These are phyloP conservation scores for Cynodonichthys magdalenae DNA, from an alignment of 2,797 vertebrate species.

Conservation along the genomic window DNA sequence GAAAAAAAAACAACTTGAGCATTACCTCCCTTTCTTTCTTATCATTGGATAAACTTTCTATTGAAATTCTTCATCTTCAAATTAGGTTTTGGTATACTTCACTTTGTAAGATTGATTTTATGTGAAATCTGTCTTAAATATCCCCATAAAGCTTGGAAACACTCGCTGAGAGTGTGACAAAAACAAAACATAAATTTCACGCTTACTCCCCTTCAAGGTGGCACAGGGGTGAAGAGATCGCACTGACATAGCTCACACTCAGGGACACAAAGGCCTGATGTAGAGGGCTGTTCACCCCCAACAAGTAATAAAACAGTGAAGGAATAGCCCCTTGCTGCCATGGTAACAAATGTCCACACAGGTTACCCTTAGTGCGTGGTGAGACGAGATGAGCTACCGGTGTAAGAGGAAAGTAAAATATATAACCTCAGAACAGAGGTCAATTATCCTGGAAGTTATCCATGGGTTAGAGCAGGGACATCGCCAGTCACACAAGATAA, in stretches of 20 bases:
- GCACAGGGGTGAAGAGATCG: constrained; percentile 33
- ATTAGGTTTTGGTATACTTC: background rate
- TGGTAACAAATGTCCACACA: constrained; percentile 63
- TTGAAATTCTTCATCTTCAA: constrained; percentile 3
- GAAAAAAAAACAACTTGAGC: background rate
- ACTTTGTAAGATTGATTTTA: constrained; percentile 1
- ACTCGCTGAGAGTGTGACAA: constrained; percentile 1
- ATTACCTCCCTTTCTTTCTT: background rate
- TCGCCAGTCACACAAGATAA: constrained; percentile 58
- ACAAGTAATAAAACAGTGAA: constrained; percentile 61
- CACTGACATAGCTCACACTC: constrained; percentile 50
- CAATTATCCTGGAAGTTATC: constrained; percentile 69
- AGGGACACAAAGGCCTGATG: constrained; percentile 63
- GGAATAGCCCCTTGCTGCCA: constrained; percentile 51
- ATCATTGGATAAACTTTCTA: background rate
- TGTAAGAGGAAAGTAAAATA: constrained; percentile 51
- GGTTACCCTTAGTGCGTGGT: constrained; percentile 28
- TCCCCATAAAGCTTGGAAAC: constrained; percentile 12
- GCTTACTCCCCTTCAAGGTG: constrained; percentile 17
- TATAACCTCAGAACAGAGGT: constrained; percentile 62
- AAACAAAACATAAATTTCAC: constrained; percentile 48
- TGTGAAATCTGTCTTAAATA: constrained; percentile 23
- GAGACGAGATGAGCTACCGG: constrained; percentile 36
- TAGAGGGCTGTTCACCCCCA: constrained; percentile 51
- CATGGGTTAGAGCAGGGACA: constrained; percentile 55